These are phyloP conservation scores for Plagodis pulveraria DNA, from an alignment of 2,888 invertebrate genomes.

Conservation along the genomic window DNA sequence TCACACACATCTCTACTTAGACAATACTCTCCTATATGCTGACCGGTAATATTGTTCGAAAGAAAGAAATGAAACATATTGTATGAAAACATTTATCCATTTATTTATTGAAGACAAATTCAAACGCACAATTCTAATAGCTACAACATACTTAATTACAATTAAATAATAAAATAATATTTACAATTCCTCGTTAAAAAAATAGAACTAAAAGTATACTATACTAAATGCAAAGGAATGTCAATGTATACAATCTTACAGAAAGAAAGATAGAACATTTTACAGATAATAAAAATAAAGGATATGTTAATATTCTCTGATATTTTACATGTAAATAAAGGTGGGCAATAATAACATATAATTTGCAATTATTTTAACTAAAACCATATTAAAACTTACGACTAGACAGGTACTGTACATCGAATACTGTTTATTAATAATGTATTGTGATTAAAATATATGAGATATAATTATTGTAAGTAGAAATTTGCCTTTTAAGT, in stretches of 20 bases:
- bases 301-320: constrained; percentile 30
- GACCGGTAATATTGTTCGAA: too few relatives aligned
- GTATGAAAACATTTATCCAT: constrained; percentile 42
- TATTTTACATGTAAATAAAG: constrained; percentile 37
- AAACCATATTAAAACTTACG: constrained; percentile 63
- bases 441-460: constrained; percentile 28
- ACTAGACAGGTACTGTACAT: constrained; percentile 83
- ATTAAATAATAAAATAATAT: constrained; percentile 41
- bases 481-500: constrained; percentile 33
- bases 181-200: constrained; percentile 52
- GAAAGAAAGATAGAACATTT: constrained; percentile 32
- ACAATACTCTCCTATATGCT: too few relatives aligned
- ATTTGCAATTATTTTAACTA: constrained; percentile 37
- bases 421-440: constrained; percentile 70
- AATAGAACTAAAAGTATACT: constrained; percentile 41
- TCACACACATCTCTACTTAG: too few relatives aligned
- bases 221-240: constrained; percentile 77
- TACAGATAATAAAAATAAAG: constrained; percentile 30
- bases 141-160: constrained; percentile 9
- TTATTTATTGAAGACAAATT: constrained; percentile 49
- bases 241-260: constrained; percentile 44
- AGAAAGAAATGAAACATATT: constrained; percentile 8
- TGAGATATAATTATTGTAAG: constrained; percentile 37
- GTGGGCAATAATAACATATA: constrained; percentile 51
- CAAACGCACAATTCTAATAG: constrained; percentile 38